A percentile compares a stretch with the other conserved stretches of the same genome.
Evolutionary conservation across 2,113 vertebrate genomes (phyloP).

Genomic region (Myotis lucifugus): DNA sequence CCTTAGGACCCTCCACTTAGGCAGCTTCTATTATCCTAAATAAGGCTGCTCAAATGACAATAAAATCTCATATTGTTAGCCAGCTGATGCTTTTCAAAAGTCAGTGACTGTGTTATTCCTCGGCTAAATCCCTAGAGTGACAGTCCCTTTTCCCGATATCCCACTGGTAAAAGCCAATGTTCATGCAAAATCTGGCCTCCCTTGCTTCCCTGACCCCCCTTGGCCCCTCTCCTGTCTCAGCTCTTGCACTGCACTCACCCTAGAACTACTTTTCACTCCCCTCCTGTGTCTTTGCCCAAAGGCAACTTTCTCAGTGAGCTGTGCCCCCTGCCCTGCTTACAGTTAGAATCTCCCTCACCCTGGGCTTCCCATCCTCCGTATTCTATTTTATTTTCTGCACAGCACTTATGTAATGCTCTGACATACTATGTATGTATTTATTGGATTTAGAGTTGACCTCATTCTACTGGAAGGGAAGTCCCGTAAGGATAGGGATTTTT

Average conservation of each 20-base stretch:
- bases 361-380: neutral
- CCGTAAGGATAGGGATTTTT: neutral
- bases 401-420: neutral
- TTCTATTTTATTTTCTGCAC: neutral
- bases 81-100: conserved; percentile 18
- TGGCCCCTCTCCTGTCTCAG: rapidly evolving
- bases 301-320: neutral
- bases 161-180: neutral
- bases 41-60: neutral
- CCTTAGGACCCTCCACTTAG: neutral
- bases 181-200: neutral
- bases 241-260: neutral
- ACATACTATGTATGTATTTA: neutral
- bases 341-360: neutral
- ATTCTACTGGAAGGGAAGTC: neutral
- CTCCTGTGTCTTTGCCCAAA: neutral
- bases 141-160: neutral
- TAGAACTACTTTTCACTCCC: neutral
- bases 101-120: neutral
- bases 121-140: neutral
- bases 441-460: neutral
- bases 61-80: neutral
- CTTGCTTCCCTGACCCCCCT: neutral
- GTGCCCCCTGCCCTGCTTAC: neutral
- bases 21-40: neutral